Base-by-base conservation (phyloP, 1,140 invertebrate genomes). In the Pogonus chalceus region DNA sequence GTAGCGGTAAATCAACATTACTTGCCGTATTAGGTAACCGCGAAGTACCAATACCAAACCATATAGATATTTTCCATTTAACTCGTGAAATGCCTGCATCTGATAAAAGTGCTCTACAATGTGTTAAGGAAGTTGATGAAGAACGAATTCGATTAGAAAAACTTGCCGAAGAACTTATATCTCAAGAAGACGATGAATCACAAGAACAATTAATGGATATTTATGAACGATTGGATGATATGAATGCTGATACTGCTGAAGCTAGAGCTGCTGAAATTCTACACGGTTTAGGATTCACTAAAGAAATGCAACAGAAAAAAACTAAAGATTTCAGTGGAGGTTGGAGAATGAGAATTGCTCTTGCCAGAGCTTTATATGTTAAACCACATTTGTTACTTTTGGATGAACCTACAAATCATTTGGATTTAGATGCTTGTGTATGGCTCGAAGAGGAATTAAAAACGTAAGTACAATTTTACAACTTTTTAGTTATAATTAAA, bases 341-440 rank as follows among this genome's bases (percentile, higher is more conserved):
- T 68, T 99, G 97, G 97, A 79, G 97, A 53, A 99, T 99, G 97
- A 79, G 97, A 63, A 98, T 99, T 63, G 92, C 96, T n/a, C 74
- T 99, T 22, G 97, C 97, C n/a, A 79, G 92, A 70, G 88, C 89
- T 10, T 68, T 92, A 14, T 92, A 90, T 60, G 87, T 91, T 2
- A 84, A 96, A 81, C 95, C 96, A 9, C 95, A 98, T 79, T 71
- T 98, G 39, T 73, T 98, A 52, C 72, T 98, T 20, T 76, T 98
- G 16, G 96, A 98, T 69, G 95, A 99, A 76, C 96, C 96, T 39
- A 98, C 96, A 1, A 98, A 98, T 77, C 95, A 98, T 73, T 80
- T 99, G 63, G 96, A 99, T 80, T 82, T 99, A 62, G 96, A 99
- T 68, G 95, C 96, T 43, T 98, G 96, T 75, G 96, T 99, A n/a